phyloP scores from a whole-genome alignment of 2,888 invertebrate species.

The Camptogramma bilineatum region DNA sequence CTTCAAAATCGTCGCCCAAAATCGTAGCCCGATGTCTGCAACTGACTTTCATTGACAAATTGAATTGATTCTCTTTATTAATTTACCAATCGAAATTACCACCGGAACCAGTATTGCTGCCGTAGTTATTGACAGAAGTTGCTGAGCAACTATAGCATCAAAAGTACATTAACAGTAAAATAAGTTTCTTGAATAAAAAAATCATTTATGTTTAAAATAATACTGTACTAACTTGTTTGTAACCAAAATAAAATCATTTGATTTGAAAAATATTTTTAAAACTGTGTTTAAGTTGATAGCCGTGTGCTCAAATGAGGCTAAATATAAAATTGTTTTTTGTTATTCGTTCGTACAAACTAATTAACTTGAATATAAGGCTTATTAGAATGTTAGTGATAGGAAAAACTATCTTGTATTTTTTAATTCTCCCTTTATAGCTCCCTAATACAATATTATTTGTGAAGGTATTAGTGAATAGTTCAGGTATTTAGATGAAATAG shows the following conservation, averaged over 20 bases:
- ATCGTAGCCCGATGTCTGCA: constrained; percentile 55
- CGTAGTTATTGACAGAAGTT: constrained; percentile 6
- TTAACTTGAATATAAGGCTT: too few relatives aligned
- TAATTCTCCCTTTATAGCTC: too few relatives aligned
- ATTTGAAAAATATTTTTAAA: too few relatives aligned
- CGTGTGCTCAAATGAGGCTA: too few relatives aligned
- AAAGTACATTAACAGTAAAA: neutral
- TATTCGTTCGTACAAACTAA: too few relatives aligned
- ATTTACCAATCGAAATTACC: constrained; percentile 53
- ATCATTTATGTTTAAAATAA: too few relatives aligned
- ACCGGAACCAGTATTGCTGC: constrained; percentile 27
- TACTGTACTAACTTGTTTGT: too few relatives aligned
- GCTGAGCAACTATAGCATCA: neutral
- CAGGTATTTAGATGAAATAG: neutral
- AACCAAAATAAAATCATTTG: too few relatives aligned
- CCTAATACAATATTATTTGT: neutral
- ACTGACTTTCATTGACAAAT: constrained; percentile 74
- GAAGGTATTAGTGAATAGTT: neutral
- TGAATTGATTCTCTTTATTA: constrained; percentile 71
- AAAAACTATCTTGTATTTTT: too few relatives aligned
- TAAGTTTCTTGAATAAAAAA: neutral
- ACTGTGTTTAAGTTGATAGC: too few relatives aligned
- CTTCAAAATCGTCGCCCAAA: constrained; percentile 34
- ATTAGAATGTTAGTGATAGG: too few relatives aligned
- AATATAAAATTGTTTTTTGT: too few relatives aligned